A percentile compares a stretch with the other conserved stretches of the same genome.
Evolutionary conservation across 2,113 vertebrate genomes (phyloP).

Genomic region (Toxostoma redivivum): DNA sequence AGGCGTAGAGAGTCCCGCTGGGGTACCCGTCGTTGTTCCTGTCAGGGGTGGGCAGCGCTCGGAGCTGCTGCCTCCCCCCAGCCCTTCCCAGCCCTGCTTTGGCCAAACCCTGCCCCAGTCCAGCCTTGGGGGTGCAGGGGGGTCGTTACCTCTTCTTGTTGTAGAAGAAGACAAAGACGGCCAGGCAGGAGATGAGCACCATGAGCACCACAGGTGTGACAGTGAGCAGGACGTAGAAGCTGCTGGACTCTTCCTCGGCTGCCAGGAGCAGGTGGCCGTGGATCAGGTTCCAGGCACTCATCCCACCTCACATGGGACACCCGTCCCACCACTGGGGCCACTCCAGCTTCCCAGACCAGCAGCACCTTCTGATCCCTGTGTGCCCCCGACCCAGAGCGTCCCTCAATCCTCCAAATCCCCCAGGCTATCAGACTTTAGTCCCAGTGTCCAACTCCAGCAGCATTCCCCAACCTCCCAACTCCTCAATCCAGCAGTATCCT

Average conservation of each 20-base stretch:
- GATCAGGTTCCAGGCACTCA: rapidly evolving
- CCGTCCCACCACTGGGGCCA: neutral
- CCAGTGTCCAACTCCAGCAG: neutral
- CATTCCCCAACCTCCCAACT: rapidly evolving
- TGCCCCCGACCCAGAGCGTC: neutral
- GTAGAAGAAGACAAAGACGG: constrained; percentile 67
- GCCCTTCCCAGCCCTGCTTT: neutral
- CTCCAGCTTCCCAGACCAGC: neutral
- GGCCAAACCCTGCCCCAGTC: neutral
- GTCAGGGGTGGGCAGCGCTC: neutral
- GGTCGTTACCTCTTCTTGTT: constrained; percentile 67
- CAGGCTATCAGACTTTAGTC: no score
- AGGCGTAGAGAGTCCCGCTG: constrained; percentile 72
- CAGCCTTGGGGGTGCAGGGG: neutral
- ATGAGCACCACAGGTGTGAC: constrained; percentile 70
- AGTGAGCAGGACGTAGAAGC: constrained; percentile 65
- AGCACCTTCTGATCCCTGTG: neutral
- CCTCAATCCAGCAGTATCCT: neutral
- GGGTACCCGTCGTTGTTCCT: constrained; percentile 64
- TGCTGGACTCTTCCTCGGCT: constrained; percentile 70
- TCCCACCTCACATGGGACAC: neutral
- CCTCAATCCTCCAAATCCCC: neutral
- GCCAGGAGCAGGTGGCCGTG: neutral
- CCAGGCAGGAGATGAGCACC: constrained; percentile 66
- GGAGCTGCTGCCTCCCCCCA: neutral